phyloP scores from a whole-genome alignment of 2,113 vertebrate genomes.

The Brienomyrus longianalis region DNA sequence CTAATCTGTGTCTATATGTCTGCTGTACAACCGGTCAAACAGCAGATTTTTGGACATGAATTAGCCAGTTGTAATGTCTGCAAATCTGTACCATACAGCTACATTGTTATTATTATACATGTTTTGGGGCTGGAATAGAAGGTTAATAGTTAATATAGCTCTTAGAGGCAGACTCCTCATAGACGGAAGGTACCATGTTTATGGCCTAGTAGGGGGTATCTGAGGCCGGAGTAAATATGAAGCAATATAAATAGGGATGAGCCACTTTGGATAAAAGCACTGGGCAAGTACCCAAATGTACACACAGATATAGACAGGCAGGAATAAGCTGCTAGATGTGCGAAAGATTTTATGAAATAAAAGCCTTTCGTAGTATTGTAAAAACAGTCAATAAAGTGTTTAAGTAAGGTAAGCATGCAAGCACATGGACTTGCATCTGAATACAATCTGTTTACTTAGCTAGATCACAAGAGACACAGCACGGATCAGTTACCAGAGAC shows the following conservation, averaged over 20 bases:
- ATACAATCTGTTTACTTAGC: neutral
- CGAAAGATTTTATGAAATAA: neutral
- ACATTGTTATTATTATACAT: neutral
- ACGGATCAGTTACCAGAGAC: neutral
- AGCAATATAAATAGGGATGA: neutral
- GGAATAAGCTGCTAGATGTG: neutral
- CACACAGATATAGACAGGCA: neutral
- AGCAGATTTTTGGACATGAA: neutral
- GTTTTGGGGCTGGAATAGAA: neutral
- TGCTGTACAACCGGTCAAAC: neutral
- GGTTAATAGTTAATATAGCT: neutral
- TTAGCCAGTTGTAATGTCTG: neutral
- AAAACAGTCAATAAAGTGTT: neutral
- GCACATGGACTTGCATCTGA: neutral
- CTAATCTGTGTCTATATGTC: neutral
- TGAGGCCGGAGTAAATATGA: neutral
- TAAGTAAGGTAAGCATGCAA: neutral
- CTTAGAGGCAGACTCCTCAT: neutral
- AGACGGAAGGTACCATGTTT: neutral
- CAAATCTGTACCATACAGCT: neutral
- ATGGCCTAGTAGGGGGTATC: neutral
- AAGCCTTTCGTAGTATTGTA: neutral
- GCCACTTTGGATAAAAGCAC: neutral
- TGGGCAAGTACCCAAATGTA: neutral
- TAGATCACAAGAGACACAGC: neutral